Base-by-base conservation (phyloP, 1,140 invertebrate species). In the Leptinotarsa lineolata region DNA sequence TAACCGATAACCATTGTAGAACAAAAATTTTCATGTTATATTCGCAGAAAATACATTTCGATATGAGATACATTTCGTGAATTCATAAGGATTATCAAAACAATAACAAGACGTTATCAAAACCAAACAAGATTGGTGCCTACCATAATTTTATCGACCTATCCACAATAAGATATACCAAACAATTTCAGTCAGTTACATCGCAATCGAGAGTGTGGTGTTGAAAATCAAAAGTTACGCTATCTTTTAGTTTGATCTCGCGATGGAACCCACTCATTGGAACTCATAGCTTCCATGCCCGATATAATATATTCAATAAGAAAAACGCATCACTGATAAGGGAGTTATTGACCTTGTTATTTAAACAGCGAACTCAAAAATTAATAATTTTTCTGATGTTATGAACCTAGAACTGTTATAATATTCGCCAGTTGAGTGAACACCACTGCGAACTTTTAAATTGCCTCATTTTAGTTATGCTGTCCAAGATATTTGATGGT, bases 301-400 rank as follows among this genome's bases (percentile, higher is more conserved):
- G 15, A 13, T 54, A 18, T 54, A 54, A 54, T 54, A 8, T 54
- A 54, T 54, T 54, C 48, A 54, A 54, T 54, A 54, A 54, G 48
- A 54, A 54, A 54, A 54, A 54, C 48, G 48, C 48, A 54, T 54
- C 48, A 13, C n/a, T 54, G 48, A 54, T 54, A 13, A 54, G 48
- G n/a, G 48, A 54, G 48, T 54, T 54, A 54, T 54, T 54, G 48
- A 54, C 48, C 48, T n/a, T 54, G 15, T 54, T 54, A 54, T 54
- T 16, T 13, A 54, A 54, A 54, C 48, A 54, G 48, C 16, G n/a
- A 54, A n/a, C 15, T 54, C n/a, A n/a, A n/a, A 54, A 54, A 54
- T 54, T n/a, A 54, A 4, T 54, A 54, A 54, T 54, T 54, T 54
- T 54, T 54, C 48, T 54, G 48, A 54, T 16, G n/a, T 54, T 16